A percentile compares a stretch with the other conserved stretches of the same genome.
These are phyloP conservation scores for Clarias magur DNA, from an alignment of 2,113 vertebrate species.

Conservation along the genomic window DNA sequence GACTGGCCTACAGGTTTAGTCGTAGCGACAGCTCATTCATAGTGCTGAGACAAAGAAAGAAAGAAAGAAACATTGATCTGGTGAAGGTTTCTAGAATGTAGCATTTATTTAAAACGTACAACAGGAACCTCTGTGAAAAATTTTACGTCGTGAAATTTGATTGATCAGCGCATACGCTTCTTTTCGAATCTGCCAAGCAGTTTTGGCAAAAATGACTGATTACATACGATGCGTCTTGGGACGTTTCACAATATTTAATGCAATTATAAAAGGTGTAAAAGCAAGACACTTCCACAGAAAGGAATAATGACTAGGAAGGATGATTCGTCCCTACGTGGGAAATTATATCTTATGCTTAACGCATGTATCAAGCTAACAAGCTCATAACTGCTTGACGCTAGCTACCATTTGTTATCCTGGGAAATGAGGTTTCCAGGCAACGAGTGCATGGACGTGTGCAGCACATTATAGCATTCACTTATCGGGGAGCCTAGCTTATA, in stretches of 20 bases:
- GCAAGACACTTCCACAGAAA: not conserved
- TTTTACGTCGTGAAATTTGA: not conserved
- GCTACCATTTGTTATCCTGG: not conserved
- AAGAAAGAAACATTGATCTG: not conserved
- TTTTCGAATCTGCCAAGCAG: not conserved
- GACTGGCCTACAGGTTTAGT: not conserved
- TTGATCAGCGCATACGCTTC: not conserved
- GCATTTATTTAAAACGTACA: not conserved
- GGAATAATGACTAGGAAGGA: not conserved
- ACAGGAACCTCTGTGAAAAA: not conserved
- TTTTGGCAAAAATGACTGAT: not conserved
- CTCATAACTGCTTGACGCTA: not conserved
- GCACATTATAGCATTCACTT: not conserved
- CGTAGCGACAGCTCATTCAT: not conserved
- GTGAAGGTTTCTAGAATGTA: not conserved
- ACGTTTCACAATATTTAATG: not conserved
- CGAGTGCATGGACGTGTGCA: not conserved
- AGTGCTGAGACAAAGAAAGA: not conserved
- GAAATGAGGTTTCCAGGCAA: not conserved
- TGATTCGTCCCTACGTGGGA: not conserved
- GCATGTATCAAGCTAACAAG: not conserved
- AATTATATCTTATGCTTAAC: not conserved
- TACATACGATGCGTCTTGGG: not conserved
- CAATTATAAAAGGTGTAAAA: not conserved
- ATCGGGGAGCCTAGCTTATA: not conserved